These are phyloP conservation scores for Stenopsyche tienmushanensis DNA, from an alignment of 1,140 invertebrate species.

Conservation along the genomic window DNA sequence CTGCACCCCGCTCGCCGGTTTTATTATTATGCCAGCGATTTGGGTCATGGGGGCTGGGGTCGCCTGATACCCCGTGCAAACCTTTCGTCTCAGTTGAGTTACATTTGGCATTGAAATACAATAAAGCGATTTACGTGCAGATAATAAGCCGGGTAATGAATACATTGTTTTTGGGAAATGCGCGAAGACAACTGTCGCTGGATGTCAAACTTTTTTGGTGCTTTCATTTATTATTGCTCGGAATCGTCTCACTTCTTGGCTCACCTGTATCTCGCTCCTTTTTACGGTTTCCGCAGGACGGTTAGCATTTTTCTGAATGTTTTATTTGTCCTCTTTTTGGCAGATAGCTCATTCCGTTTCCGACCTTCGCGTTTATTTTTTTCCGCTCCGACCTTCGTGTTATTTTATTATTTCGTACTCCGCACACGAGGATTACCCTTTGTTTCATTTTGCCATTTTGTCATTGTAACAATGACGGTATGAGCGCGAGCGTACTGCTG, in stretches of 20 bases:
- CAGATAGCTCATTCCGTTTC: constrained; percentile 23
- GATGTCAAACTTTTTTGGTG: too few relatives aligned
- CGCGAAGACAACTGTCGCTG: too few relatives aligned
- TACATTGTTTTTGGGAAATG: too few relatives aligned
- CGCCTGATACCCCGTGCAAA: constrained; percentile 2
- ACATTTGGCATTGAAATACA: not conserved
- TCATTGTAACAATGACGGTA: constrained; percentile 15
- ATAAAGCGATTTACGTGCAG: too few relatives aligned
- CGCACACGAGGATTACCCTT: not conserved
- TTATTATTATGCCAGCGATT: constrained; percentile 25
- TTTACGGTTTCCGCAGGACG: too few relatives aligned
- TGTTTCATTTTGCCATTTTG: constrained; percentile 14
- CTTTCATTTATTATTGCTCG: too few relatives aligned
- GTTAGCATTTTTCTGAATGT: too few relatives aligned
- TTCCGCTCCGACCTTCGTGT: not conserved
- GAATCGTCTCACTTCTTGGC: too few relatives aligned
- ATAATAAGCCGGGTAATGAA: too few relatives aligned
- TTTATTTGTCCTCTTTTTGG: constrained; percentile 12
- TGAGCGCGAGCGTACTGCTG: constrained; percentile 14
- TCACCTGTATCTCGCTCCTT: too few relatives aligned
- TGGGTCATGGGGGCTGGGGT: constrained; percentile 23
- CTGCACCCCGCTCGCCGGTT: constrained; percentile 10
- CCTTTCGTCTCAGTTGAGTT: constrained; percentile 1
- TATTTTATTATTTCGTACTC: constrained; percentile 9
- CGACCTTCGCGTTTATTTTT: constrained; percentile 13